A percentile compares a stretch with the other conserved stretches of the same genome.
Evolutionary conservation across 1,140 invertebrate species (phyloP).

Genomic region (Babylonia areolata): DNA sequence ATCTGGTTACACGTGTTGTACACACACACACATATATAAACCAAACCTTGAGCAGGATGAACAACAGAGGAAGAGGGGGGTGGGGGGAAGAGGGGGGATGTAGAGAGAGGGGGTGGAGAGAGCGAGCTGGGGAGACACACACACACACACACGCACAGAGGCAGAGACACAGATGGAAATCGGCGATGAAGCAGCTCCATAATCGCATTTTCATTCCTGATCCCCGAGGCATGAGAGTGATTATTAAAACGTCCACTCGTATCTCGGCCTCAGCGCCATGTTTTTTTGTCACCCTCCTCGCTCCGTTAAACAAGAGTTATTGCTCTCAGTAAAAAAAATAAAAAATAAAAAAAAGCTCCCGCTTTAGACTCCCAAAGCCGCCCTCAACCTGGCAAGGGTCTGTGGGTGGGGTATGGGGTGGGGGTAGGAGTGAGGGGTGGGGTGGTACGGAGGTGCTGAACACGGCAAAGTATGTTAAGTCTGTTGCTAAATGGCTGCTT

Average conservation of each 20-base stretch:
- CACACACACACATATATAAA: too few species aligned
- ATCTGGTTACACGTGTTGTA: too few species aligned
- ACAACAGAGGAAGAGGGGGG: not conserved
- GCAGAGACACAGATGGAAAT: not conserved
- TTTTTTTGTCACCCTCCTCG: not conserved
- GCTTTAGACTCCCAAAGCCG: too few species aligned
- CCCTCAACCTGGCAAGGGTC: not conserved
- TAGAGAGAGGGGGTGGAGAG: not conserved
- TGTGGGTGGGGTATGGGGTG: not conserved
- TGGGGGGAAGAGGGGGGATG: too few species aligned
- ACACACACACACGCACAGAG: too few species aligned
- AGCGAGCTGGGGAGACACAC: too few species aligned
- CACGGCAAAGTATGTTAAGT: too few species aligned
- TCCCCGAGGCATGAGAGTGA: not conserved
- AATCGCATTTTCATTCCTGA: conserved; percentile 8
- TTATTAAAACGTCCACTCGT: conserved; percentile 12
- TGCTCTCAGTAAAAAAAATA: too few species aligned
- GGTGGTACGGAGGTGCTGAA: not conserved
- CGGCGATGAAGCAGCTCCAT: not conserved
- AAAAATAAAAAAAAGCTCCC: not conserved
- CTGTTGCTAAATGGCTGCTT: too few species aligned
- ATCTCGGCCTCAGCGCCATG: not conserved
- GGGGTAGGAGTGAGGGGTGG: not conserved
- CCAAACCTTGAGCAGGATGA: too few species aligned
- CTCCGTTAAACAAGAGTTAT: not conserved